These are phyloP conservation scores for Australoheros scitulus DNA, from an alignment of 2,113 vertebrate genomes.

Conservation along the genomic window DNA sequence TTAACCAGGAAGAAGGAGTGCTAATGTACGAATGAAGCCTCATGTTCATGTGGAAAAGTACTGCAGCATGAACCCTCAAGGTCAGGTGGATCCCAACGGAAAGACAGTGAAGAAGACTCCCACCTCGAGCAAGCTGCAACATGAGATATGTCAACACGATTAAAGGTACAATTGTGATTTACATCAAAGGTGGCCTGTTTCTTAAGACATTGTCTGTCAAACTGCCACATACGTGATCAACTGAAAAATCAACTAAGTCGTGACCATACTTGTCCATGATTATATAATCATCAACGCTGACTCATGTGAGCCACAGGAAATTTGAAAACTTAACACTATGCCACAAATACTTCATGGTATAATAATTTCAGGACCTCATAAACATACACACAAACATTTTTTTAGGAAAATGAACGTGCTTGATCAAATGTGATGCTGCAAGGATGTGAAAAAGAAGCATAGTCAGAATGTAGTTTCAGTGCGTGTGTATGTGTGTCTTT, in stretches of 20 bases:
- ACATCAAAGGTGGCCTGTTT: neutral
- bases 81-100: neutral
- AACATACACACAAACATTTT: neutral
- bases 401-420: neutral
- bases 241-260: neutral
- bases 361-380: neutral
- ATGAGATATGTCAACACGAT: neutral
- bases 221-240: neutral
- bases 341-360: neutral
- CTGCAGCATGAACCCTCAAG: neutral
- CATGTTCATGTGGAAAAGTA: conserved; percentile 48
- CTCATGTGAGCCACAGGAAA: neutral
- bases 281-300: neutral
- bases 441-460: neutral
- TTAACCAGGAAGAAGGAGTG: neutral
- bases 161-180: neutral
- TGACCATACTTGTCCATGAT: neutral
- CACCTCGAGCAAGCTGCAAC: neutral
- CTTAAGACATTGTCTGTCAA: neutral
- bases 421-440: neutral
- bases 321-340: neutral
- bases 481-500: neutral
- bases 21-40: neutral
- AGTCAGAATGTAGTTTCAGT: neutral
- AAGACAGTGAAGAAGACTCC: neutral